Percentiles rank a stretch among this genome's conserved stretches.
Conservation (phyloP, 1,140 invertebrate genomes). For the Helicoverpa zea region DNA sequence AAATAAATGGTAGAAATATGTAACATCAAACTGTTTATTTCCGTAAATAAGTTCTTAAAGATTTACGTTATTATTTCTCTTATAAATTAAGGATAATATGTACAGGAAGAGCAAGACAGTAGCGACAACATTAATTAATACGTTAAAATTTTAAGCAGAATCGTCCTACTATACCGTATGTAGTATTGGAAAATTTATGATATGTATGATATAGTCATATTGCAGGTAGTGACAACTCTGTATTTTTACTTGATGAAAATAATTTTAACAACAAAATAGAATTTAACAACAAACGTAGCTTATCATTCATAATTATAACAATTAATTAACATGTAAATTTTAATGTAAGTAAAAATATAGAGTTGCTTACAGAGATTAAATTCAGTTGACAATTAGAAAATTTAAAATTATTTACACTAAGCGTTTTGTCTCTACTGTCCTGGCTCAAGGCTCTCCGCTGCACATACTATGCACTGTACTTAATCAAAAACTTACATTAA, state of each 20-base stretch:
- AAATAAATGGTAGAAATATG: neutral
- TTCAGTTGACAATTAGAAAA: neutral
- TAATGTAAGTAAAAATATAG: conserved; percentile 22
- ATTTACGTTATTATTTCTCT: conserved; percentile 3
- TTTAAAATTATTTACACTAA: conserved; percentile 35
- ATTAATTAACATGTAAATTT: neutral
- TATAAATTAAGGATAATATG: conserved; percentile 55
- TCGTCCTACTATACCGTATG: neutral
- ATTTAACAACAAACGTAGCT: neutral
- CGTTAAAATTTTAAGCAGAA: neutral
- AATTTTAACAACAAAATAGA: conserved; percentile 14
- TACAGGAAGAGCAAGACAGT: conserved; percentile 71
- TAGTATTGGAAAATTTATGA: conserved; percentile 34
- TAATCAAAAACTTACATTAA: conserved; percentile 51
- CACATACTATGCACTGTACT: conserved; percentile 49
- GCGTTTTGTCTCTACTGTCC: conserved; percentile 61
- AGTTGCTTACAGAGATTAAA: neutral
- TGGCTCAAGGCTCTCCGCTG: conserved; percentile 73
- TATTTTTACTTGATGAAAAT: neutral
- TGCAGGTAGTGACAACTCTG: neutral
- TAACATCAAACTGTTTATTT: conserved; percentile 50
- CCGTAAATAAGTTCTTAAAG: conserved; percentile 35
- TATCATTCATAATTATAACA: conserved; percentile 1
- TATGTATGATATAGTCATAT: conserved; percentile 41
- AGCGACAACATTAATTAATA: conserved; percentile 52